Evolutionary conservation across 2,797 vertebrate species (phyloP), one percentile per base, ranked within the genome.

Genomic region (Labeo calbasu): DNA sequence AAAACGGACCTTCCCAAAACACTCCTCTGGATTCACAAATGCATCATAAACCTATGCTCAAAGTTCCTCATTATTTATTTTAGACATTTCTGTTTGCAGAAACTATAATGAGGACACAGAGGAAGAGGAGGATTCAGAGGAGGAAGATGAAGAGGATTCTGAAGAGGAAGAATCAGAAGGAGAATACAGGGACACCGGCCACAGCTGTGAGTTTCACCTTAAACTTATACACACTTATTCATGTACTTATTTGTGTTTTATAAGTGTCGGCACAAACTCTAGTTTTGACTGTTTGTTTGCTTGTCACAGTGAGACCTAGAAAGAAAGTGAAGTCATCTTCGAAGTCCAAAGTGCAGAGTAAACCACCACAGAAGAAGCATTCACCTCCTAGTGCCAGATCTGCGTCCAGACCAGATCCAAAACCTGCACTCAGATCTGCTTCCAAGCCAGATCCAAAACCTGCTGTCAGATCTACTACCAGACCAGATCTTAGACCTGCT

Each of bases 51-150:
- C 32, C 32, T 36, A 4, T 8, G 13, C 2, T 36, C 13, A 14
- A 3, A 12, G 5, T 11, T n/a, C 17, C 72, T 53, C 7, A 43
- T 28, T 28, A 28, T 19, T 51, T 0, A 36, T 51, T 43, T 21
- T 43, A 43, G 40, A 63, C 2, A 1, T 55, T 21, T 36, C 14
- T 72, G 19, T 79, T 61, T 80, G 21, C 87, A 99, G 98, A 91
- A 97, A 95, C 91, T 99, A 99, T 15, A 95, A 97, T 12, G 96
- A 99, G 87, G 96, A 98, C 87, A 95, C 95, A 0, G 94, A 98
- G 36, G 97, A 97, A 84, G 96, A 97, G 5, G 96, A 97, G 1
- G 93, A 93, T 0, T 93, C 93, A 1, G 96, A 97, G 46, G 95
- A 96, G 0, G 92, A 94, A 14, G 92, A 93, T 1, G 95, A 95